These are phyloP conservation scores for Trachelus tabidus DNA, from an alignment of 2,888 invertebrate species.

Conservation along the genomic window DNA sequence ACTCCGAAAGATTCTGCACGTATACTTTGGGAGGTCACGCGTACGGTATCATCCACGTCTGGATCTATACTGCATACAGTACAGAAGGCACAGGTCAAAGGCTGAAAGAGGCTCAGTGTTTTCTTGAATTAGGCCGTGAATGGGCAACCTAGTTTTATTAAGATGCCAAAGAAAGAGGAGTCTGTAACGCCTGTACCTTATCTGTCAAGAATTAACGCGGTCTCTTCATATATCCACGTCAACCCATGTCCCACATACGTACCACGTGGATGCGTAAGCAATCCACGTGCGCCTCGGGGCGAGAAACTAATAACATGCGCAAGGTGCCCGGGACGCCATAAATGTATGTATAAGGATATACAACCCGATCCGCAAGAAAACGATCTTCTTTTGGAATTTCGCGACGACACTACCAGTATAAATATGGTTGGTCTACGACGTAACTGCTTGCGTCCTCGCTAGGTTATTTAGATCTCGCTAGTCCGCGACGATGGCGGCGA, in stretches of 20 bases:
- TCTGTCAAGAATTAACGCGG: not conserved
- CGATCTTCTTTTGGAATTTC: not conserved
- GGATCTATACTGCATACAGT: not conserved
- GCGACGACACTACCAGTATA: not conserved
- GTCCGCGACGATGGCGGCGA: not conserved
- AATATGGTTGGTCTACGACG: not conserved
- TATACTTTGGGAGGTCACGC: not conserved
- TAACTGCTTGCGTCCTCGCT: not conserved
- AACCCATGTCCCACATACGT: not conserved
- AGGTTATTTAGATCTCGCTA: not conserved
- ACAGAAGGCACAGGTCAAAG: not conserved
- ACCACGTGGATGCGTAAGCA: not conserved
- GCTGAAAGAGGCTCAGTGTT: conserved; percentile 52
- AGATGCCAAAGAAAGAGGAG: conserved; percentile 51
- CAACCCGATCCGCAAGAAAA: not conserved
- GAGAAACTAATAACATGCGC: not conserved
- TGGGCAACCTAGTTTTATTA: conserved; percentile 53
- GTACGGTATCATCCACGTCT: not conserved
- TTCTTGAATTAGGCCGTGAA: conserved; percentile 62
- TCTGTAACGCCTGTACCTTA: conserved; percentile 44
- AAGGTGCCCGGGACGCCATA: not conserved
- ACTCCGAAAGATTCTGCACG: not conserved
- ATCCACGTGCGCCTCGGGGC: not conserved
- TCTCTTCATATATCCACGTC: not conserved
- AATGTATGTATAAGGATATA: not conserved